phyloP scores from a whole-genome alignment of 1,140 invertebrate species.

The Macrobrachium rosenbergii region DNA sequence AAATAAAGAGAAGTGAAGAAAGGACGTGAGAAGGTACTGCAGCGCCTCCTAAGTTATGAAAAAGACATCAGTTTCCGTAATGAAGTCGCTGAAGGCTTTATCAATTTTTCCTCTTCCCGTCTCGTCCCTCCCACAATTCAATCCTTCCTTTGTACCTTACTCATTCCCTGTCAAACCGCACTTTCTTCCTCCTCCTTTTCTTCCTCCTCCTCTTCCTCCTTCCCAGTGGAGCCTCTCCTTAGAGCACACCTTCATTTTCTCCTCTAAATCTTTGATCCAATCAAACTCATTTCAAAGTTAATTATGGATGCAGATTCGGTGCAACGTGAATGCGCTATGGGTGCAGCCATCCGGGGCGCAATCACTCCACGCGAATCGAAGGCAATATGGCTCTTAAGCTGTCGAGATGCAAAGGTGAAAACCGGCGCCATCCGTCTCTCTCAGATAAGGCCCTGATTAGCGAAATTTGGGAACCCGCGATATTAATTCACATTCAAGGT shows the following conservation, averaged over 20 bases:
- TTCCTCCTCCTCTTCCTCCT: background rate
- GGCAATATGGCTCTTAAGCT: conserved; percentile 12
- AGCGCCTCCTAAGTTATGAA: no score
- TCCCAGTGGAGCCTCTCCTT: background rate
- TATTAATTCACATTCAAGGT: conserved; percentile 61
- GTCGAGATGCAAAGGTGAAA: background rate
- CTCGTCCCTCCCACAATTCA: background rate
- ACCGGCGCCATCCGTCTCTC: background rate
- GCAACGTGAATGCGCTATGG: conserved; percentile 51
- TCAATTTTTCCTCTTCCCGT: background rate
- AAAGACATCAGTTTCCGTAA: no score
- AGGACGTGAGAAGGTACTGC: no score
- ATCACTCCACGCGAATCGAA: background rate
- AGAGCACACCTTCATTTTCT: conserved; percentile 49
- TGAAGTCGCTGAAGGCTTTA: no score
- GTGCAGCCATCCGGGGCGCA: conserved; percentile 38
- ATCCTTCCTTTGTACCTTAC: background rate
- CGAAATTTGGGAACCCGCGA: conserved; percentile 54
- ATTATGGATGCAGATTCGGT: conserved; percentile 61
- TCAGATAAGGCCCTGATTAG: conserved; percentile 1
- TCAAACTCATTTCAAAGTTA: conserved; percentile 62
- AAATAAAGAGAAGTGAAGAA: no score
- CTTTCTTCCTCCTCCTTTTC: background rate
- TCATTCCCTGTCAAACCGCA: background rate
- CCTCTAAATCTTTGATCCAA: conserved; percentile 60